A percentile compares a stretch with the other conserved stretches of the same genome.
phyloP scores from a whole-genome alignment of 2,888 invertebrate species.

The Nasonia oneida region DNA sequence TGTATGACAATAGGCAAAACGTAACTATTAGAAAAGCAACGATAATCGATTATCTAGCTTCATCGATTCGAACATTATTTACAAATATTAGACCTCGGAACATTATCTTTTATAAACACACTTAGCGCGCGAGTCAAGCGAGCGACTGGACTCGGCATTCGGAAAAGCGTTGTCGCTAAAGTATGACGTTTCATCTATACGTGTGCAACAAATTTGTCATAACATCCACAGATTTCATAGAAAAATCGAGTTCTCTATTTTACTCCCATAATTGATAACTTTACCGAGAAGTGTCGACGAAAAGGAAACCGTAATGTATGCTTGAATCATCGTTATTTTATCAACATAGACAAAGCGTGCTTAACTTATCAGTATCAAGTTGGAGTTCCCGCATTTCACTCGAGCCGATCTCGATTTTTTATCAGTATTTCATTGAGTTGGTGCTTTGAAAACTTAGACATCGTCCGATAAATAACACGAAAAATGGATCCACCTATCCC shows the following conservation, averaged over 20 bases:
- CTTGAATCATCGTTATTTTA: neutral
- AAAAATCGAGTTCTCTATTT: neutral
- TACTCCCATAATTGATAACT: too few species aligned
- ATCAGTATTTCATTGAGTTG: neutral
- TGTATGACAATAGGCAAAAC: neutral
- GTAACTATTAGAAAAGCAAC: neutral
- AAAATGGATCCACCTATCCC: conserved; percentile 22
- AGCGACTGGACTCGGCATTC: neutral
- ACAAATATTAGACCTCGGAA: neutral
- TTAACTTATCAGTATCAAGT: neutral
- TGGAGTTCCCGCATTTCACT: neutral
- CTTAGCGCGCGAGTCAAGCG: neutral
- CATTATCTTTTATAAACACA: neutral
- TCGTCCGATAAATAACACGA: neutral
- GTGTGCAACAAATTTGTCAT: neutral
- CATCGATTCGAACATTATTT: neutral
- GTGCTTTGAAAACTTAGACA: neutral
- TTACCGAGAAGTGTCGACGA: neutral
- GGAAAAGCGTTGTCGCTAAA: neutral
- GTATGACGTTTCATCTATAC: neutral
- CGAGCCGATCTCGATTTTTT: neutral
- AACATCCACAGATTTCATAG: neutral
- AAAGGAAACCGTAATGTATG: neutral
- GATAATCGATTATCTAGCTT: neutral
- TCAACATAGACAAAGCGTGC: neutral